Base-by-base conservation (phyloP, 2,797 vertebrate genomes). In the Paratrypauchen microcephalus region DNA sequence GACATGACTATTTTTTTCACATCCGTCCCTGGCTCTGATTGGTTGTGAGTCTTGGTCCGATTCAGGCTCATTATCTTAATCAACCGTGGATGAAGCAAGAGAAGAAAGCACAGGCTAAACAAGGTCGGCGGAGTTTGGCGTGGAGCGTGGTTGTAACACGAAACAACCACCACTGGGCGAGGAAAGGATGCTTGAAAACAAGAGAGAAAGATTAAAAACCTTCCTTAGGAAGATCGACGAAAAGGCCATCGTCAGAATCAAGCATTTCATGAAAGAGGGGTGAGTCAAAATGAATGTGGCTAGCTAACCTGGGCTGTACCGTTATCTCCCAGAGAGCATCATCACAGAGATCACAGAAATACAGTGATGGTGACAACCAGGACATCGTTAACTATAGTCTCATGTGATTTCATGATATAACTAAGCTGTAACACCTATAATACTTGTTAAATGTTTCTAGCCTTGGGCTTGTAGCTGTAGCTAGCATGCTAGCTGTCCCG, bases 231-330 rank as follows among this genome's bases (percentile, higher is more conserved):
- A 93, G 84, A 94, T 95, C 65, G 94, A 95, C 83, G 92, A 94
- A 68, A 95, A 94, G 86, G 92, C 94, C 66, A 93, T 94, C 12
- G 87, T 92, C 75, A 85, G 86, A 82, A 88, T 95, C 82, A 95
- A 95, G 80, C 92, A 93, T 78, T 91, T 94, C 82, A 94, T 95
- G 93, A 94, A 90, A 67, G 94, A 95, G 81, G 93, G 94, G 94
- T 94, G 74, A 89, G 87, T 57, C 21, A 30, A 19, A 66, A 45
- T 71, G 79, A 69, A 56, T 65, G 76, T 59, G 50, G 55, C 55
- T 57, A 71, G 63, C 77, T 45, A 47, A 64, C 23, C 36, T 41
- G 9, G 5, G n/a, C 36, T 63, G 62, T 60, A 70, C 84, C 85
- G 89, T 76, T 91, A 87, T 83, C 19, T 79, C 64, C 83, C 82